Evolutionary conservation across 2,797 vertebrate species (phyloP), one percentile per base, ranked within the genome.

Genomic region (Helarctos malayanus): DNA sequence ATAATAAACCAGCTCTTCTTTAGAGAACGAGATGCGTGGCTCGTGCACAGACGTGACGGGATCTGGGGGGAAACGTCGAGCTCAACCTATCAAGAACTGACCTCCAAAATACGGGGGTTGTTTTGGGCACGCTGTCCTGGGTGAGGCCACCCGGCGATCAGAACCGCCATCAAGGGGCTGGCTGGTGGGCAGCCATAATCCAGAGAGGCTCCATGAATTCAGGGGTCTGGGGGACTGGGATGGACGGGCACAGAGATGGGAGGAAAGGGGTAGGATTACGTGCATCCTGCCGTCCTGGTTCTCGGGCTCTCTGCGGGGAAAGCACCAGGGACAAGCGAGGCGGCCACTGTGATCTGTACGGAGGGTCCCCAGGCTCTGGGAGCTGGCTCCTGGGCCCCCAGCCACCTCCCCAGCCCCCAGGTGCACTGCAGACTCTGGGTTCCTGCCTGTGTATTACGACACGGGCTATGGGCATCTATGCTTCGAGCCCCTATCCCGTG

Each of bases 41-140:
- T 8, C 2, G n/a, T 19, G n/a, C 11, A 0, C 4, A 38, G 63
- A 54, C 19, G 3, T 5, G 10, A 16, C 3, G 0, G 8, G 25
- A 61, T n/a, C 18, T 14, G 2, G 38, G 32, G 38, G 15, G 81
- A n/a, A 63, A n/a, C 1, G 19, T 21, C 21, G 23, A 47, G 5
- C 1, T 49, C 11, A 63, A 8, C 18, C 5, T n/a, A 4, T 23
- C 18, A 0, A 41, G 25, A 71, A 8, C 27, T 14, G 35, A 41
- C 10, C 7, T 15, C 16, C 1, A 0, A 19, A 27, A 18, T 18
- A 6, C 2, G 0, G 2, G 38, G 54, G 21, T 56, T 12, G 8
- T 23, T 27, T 5, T 21, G 13, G 71, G 10, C 21, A 47, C 9
- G 29, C 32, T 25, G 21, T 52, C 59, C 41, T 7, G 2, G 29